phyloP scores from a whole-genome alignment of 1,140 invertebrate species.

The Cherax destructor region DNA sequence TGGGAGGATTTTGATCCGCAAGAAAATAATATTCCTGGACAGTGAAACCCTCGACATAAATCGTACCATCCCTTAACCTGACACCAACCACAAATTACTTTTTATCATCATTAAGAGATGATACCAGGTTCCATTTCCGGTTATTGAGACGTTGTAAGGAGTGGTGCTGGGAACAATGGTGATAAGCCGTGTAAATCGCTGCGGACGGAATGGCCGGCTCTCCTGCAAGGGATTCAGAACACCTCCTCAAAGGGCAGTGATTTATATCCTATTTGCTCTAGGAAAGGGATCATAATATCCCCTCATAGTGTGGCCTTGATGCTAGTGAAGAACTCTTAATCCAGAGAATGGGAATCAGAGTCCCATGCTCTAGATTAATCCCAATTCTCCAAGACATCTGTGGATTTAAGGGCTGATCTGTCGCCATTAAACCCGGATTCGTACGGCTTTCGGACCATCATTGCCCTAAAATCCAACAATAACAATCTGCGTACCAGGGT shows the following conservation, averaged over 20 bases:
- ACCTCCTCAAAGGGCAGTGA: constrained; percentile 29
- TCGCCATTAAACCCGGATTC: too few relatives aligned
- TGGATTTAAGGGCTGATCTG: too few relatives aligned
- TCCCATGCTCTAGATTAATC: too few relatives aligned
- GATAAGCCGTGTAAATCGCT: constrained; percentile 38
- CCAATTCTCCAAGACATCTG: too few relatives aligned
- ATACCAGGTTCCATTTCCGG: constrained; percentile 28
- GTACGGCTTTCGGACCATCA: too few relatives aligned
- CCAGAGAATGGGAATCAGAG: too few relatives aligned
- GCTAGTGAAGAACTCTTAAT: too few relatives aligned
- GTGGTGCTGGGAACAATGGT: not conserved
- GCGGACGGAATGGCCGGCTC: constrained; percentile 14
- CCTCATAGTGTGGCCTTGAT: too few relatives aligned
- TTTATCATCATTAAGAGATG: constrained; percentile 2
- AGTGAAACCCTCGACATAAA: not conserved
- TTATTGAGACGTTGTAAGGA: constrained; percentile 46
- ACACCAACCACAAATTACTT: constrained; percentile 12
- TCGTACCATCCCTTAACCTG: not conserved
- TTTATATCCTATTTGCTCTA: constrained; percentile 5
- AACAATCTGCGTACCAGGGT: too few relatives aligned
- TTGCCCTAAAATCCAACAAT: too few relatives aligned
- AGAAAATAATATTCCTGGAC: not conserved
- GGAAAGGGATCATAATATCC: too few relatives aligned
- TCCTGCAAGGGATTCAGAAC: constrained; percentile 38
- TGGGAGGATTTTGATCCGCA: too few relatives aligned